Conservation (phyloP, 1,140 invertebrate genomes). For the Macrocentrus cingulum region DNA sequence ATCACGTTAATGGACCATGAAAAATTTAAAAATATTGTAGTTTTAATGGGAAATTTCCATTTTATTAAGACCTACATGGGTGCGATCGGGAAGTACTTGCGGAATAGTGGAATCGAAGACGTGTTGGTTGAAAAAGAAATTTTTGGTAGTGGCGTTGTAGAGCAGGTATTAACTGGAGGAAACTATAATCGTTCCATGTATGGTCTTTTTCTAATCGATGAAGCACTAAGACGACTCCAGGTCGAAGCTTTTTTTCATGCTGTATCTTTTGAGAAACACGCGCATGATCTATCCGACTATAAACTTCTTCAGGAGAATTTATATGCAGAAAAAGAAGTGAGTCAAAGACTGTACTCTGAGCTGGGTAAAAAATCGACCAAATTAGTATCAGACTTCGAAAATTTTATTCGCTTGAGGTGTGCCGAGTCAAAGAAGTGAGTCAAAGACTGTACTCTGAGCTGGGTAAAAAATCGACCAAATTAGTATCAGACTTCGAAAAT, state of each 20-base stretch:
- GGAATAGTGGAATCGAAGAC: conserved; percentile 25
- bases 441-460: background rate
- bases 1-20: background rate
- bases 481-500: conserved; percentile 5
- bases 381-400: conserved; percentile 4
- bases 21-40: conserved; percentile 24
- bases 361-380: background rate
- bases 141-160: conserved; percentile 7
- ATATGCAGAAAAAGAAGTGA: conserved; percentile 7
- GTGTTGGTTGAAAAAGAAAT: conserved; percentile 22
- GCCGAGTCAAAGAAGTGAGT: conserved; percentile 10
- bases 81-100: conserved; percentile 28
- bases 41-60: conserved; percentile 26
- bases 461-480: background rate
- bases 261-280: conserved; percentile 12
- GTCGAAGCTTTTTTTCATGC: conserved; percentile 20
- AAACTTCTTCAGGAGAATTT: conserved; percentile 8
- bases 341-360: background rate
- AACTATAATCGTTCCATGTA: conserved; percentile 25
- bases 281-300: background rate
- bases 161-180: conserved; percentile 25
- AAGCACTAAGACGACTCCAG: conserved; percentile 25
- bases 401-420: conserved; percentile 14
- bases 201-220: conserved; percentile 8
- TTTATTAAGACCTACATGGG: conserved; percentile 17